Evolutionary conservation across 2,888 invertebrate genomes (phyloP), one percentile per base, ranked within the genome.

Genomic region (Acleris sparsana): DNA sequence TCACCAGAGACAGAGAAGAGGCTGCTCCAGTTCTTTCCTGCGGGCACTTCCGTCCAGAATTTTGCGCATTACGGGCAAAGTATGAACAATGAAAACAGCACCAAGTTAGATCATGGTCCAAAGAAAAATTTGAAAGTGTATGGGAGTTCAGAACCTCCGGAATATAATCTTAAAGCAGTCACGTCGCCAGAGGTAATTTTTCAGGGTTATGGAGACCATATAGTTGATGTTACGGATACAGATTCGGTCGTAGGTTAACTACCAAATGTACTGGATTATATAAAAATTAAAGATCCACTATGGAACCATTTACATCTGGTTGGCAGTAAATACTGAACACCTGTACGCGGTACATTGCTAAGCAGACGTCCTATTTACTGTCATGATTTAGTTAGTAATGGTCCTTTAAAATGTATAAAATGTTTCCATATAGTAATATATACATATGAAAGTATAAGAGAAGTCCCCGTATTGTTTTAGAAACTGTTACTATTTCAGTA

Each of bases 161-260:
- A 65, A 17, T 90, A 82, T 43, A 85, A 86, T 58, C 68, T 87
- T 0, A 82, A 72, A 68, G 84, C 85, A 2, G 80, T 81, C 16
- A 78, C 75, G 0, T 74, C 77, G 0, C 89, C 89, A 3, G 71
- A 83, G 2, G 73, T 89, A 3, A 71, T 79, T 5, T 73, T 90
- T 44, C 87, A 87, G 61, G 89, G 89, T 0, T 73, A 70, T 7
- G 86, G 85, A 49, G 89, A 95, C 93, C 74, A 96, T 94, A 79
- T 94, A 90, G 94, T 88, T 93, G 74, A 94, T 93, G 81, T 88
- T 0, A 83, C 87, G 75, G 95, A 95, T 60, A 93, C 95, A 1
- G 75, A 91, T 46, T 92, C 93, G 75, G 75, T 95, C 68, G 80
- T 92, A 29, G 75, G 80, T 0, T 82, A 89, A 62, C 79, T 96